Evolutionary conservation across 2,888 invertebrate species (phyloP), one percentile per base, ranked within the genome.

Genomic region (Patella caerulea): DNA sequence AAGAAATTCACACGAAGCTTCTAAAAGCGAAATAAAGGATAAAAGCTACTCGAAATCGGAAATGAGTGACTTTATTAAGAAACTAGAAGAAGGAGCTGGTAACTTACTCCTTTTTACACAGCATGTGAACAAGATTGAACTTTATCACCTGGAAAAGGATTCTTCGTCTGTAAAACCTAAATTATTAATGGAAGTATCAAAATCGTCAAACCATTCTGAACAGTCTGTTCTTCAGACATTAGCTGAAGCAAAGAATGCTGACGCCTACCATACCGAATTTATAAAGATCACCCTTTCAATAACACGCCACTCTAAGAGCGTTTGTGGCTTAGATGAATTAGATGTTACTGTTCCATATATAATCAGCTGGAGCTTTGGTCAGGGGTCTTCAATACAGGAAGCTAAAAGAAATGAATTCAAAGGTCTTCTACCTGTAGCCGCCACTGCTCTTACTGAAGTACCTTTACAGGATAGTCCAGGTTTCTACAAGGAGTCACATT

Each of bases 71-170:
- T 82, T 91, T 24, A 80, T 91, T 7, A 73, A 82, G 17, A 85
- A 86, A 81, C 77, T 90, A 7, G 77, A 86, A 24, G 78, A 86
- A 71, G 79, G 83, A 24, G 87, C 86, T 11, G 88, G 89, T 45
- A 86, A 84, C 70, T 77, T 91, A 52, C 82, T 91, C 24, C 82
- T 91, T 17, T 91, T 90, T 81, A 89, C 88, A 7, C 91, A 91
- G 81, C 89, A 88, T 76, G 88, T 91, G 12, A 71, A 76, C 17
- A 78, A 78, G 55, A 76, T 91, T 29, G 81, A 85, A 75, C 78
- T 88, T 14, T 87, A 83, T 81, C 87, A 90, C 78, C 74, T 90
- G 17, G 52, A 69, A 12, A 29, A 65, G n/a, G 55, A 77, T 75
- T 88, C 88, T 82, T 88, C 89, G 71, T 76, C 79, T 34, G 15